Evolutionary conservation across 2,888 invertebrate species (phyloP), one percentile per base, ranked within the genome.

Genomic region (Cylloceria caligata): DNA sequence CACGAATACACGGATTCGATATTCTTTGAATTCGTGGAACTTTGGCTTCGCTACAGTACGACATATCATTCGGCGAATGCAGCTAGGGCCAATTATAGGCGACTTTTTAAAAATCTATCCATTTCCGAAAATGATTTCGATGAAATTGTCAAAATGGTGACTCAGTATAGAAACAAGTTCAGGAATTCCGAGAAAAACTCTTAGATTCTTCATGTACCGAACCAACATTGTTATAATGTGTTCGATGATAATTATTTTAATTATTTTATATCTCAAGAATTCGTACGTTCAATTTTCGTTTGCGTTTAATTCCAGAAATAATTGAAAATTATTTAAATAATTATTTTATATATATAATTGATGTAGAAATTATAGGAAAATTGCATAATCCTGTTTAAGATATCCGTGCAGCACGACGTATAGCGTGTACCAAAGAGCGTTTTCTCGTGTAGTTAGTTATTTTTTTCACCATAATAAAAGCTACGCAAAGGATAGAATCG

Each of bases 321-420:
- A 13, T 27, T 24, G 11, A n/a, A 27, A 30, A 30, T 65, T 2
- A 4, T 47, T 21, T 6, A 45, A 11, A 30, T n/a, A 11, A 36
- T 11, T n/a, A 65, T 6, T 65, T 65, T 16, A 49, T 67, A 49
- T 34, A 34, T 67, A 49, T 67, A 49, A 6, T 42, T 24, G 7
- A 11, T 49, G 67, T 47, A 30, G 47, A 49, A 9, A 16, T 65
- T 65, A 65, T 45, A 65, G 42, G 19, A 45, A 27, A 47, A 45
- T 65, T 16, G 16, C 45, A 45, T 11, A 65, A 27, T 9, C 27
- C n/a, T n/a, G 6, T 30, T 47, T 30, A 30, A 19, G 27, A 60
- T 62, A 52, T n/a, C 36, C 34, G 36, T 60, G 3, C 3, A 60
- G 7, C 16, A 60, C 16, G 2, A 2, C 9, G 19, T 16, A 60